Percentiles rank a stretch among this genome's conserved stretches.
phyloP scores from a whole-genome alignment of 53 echinoderm and acorn worm species.

The Antedon mediterranea region DNA sequence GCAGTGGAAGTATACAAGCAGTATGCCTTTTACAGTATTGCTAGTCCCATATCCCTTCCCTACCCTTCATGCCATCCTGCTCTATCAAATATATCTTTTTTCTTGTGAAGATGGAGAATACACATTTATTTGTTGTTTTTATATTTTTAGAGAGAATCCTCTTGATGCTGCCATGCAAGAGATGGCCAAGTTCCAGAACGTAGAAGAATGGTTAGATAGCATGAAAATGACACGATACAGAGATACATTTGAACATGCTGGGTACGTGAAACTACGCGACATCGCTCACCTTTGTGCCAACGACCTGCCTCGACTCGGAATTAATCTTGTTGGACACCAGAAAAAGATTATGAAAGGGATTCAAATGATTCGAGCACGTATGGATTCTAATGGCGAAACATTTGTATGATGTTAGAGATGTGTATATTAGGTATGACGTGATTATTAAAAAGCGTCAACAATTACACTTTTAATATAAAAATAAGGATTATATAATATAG shows the following conservation, averaged over 20 bases:
- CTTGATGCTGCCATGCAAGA: conserved; percentile 10
- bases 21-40: too few species aligned
- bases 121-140: too few species aligned
- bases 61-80: too few species aligned
- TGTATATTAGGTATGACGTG: background rate
- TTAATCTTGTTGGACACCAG: conserved; percentile 90
- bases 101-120: too few species aligned
- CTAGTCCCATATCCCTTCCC: too few species aligned
- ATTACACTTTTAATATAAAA: background rate
- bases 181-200: conserved; percentile 55
- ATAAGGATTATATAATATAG: background rate
- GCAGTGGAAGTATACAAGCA: too few species aligned
- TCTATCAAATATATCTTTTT: too few species aligned
- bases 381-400: conserved; percentile 77
- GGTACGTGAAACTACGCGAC: conserved; percentile 85
- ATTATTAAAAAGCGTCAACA: background rate
- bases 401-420: conserved; percentile 31
- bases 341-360: conserved; percentile 98
- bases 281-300: conserved; percentile 68
- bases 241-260: conserved; percentile 74
- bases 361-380: conserved; percentile 72
- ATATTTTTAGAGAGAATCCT: background rate
- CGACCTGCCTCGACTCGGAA: conserved; percentile 82
- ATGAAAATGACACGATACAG: conserved; percentile 97
- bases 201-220: conserved; percentile 90